Evolutionary conservation across 1,140 invertebrate genomes (phyloP).

Genomic region (Leptopilina boulardi): DNA sequence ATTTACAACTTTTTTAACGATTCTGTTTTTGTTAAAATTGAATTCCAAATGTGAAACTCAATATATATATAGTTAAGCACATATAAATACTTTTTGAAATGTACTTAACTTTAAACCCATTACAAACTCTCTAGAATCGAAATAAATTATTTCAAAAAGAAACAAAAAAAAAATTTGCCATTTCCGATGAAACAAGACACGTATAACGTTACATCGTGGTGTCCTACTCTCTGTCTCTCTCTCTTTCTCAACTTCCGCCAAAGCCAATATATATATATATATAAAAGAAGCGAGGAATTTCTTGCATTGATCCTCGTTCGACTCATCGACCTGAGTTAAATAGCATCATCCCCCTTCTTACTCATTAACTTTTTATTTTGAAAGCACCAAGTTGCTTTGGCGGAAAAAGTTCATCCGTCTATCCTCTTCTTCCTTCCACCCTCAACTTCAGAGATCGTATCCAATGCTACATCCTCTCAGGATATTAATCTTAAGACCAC

Average conservation of each 20-base stretch:
- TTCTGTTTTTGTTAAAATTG: not conserved
- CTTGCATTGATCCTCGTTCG: slow-evolving; percentile 59
- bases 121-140: not conserved
- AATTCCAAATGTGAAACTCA: not conserved
- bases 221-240: not conserved
- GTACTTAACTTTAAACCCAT: not conserved
- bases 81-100: slow-evolving; percentile 9
- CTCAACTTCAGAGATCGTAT: not conserved
- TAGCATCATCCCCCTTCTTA: slow-evolving; percentile 70
- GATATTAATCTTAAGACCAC: slow-evolving; percentile 41
- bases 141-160: slow-evolving; percentile 9
- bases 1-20: not conserved
- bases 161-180: not conserved
- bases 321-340: slow-evolving; percentile 66
- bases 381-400: slow-evolving; percentile 66
- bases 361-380: slow-evolving; percentile 75
- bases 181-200: slow-evolving; percentile 33
- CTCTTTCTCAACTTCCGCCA: slow-evolving; percentile 11
- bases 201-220: slow-evolving; percentile 1
- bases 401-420: slow-evolving; percentile 63
- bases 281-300: slow-evolving; percentile 41
- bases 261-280: slow-evolving; percentile 7
- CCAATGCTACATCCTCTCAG: slow-evolving; percentile 25
- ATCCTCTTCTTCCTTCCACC: slow-evolving; percentile 39
- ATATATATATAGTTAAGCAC: not conserved